Conservation (phyloP, 2,888 invertebrate species). For the Galerucella pusilla region DNA sequence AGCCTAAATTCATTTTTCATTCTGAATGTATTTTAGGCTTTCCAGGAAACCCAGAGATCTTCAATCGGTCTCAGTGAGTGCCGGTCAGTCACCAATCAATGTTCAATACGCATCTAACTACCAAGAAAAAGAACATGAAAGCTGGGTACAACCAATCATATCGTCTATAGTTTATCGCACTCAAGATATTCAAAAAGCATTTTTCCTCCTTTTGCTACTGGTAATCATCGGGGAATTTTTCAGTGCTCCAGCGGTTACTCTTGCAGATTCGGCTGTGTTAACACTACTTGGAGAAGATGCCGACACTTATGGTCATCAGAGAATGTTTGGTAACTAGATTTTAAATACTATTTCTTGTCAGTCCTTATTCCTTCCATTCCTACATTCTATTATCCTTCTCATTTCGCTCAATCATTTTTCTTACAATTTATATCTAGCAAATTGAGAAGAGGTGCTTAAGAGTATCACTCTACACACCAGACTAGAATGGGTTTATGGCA, state of each 20-base stretch:
- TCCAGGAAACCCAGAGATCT: slow-evolving; percentile 61
- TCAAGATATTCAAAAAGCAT: slow-evolving; percentile 93
- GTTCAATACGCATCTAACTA: slow-evolving; percentile 83
- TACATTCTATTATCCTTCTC: neutral
- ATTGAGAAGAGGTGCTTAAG: no score
- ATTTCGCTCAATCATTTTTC: neutral
- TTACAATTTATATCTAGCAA: no score
- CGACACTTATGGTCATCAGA: slow-evolving; percentile 92
- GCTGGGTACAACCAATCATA: slow-evolving; percentile 90
- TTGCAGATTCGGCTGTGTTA: slow-evolving; percentile 93
- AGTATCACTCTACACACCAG: no score
- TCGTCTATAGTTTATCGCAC: slow-evolving; percentile 92
- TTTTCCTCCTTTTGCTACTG: slow-evolving; percentile 91
- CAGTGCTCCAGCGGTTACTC: slow-evolving; percentile 93
- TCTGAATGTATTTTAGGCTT: slow-evolving; percentile 59
- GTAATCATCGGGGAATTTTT: slow-evolving; percentile 98
- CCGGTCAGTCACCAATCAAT: slow-evolving; percentile 78
- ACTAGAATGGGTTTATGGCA: no score
- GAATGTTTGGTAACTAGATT: slow-evolving; percentile 78
- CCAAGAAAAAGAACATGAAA: slow-evolving; percentile 74
- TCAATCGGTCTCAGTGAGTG: slow-evolving; percentile 50
- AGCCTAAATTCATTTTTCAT: neutral
- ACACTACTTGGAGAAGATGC: slow-evolving; percentile 90
- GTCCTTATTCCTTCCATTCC: no score
- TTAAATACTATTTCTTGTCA: neutral